phyloP scores from a whole-genome alignment of 2,888 invertebrate species.

The Siphonodentalium dalli region DNA sequence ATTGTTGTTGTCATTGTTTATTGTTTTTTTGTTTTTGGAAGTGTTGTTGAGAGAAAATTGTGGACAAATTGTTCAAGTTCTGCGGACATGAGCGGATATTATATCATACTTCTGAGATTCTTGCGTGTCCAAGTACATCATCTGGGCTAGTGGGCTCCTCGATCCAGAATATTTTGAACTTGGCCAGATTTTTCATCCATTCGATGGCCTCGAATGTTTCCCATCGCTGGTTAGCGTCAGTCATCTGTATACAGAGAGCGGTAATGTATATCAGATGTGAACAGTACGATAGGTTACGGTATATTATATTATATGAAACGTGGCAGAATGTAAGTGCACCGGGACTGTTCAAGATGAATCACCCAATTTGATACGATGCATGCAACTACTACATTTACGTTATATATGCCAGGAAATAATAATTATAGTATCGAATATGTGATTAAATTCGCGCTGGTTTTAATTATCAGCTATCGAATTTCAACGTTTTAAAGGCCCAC shows the following conservation, averaged over 20 bases:
- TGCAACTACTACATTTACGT: too few relatives aligned
- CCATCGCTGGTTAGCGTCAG: constrained; percentile 71
- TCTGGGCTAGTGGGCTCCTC: constrained; percentile 94
- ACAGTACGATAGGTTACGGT: not conserved
- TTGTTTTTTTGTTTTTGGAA: not conserved
- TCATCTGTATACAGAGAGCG: constrained; percentile 67
- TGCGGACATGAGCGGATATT: not conserved
- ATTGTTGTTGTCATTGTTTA: not conserved
- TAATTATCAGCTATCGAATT: too few relatives aligned
- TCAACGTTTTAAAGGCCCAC: too few relatives aligned
- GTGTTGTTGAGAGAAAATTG: too few relatives aligned
- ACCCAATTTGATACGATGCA: too few relatives aligned
- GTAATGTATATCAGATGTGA: not conserved
- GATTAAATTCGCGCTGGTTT: too few relatives aligned
- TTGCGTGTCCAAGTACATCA: constrained; percentile 85
- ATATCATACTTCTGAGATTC: constrained; percentile 74
- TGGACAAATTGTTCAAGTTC: not conserved
- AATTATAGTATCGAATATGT: too few relatives aligned
- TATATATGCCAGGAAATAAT: too few relatives aligned
- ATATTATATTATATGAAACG: not conserved
- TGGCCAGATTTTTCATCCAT: constrained; percentile 81
- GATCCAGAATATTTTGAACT: constrained; percentile 83
- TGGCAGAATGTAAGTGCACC: too few relatives aligned
- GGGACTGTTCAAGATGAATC: too few relatives aligned
- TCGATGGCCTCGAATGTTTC: constrained; percentile 83